Evolutionary conservation across 2,888 invertebrate genomes (phyloP).

Genomic region (Corythucha ciliata): DNA sequence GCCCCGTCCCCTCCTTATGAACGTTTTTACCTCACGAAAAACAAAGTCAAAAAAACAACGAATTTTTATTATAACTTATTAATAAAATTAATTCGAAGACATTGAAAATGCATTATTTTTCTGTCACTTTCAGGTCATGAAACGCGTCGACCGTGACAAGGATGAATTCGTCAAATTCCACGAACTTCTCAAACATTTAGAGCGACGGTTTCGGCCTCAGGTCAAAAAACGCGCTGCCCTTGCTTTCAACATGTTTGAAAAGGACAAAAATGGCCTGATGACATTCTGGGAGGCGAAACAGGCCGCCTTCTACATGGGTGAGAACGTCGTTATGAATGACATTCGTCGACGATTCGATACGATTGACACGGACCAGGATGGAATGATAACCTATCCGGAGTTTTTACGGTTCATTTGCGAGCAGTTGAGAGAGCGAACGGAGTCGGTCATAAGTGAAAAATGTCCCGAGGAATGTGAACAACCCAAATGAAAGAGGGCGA

Average conservation of each 20-base stretch:
- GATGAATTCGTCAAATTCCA: conserved; percentile 22
- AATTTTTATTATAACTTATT: neutral
- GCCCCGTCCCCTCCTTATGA: no score
- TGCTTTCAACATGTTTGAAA: conserved; percentile 26
- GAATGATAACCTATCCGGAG: conserved; percentile 2
- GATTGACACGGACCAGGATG: conserved; percentile 6
- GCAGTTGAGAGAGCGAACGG: neutral
- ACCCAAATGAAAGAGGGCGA: no score
- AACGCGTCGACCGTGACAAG: conserved; percentile 17
- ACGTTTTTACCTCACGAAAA: no score
- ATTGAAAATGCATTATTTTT: neutral
- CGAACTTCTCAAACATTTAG: conserved; percentile 22
- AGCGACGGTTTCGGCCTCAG: conserved; percentile 11
- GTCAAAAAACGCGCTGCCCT: conserved; percentile 2
- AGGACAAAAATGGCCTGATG: conserved; percentile 22
- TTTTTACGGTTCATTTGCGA: conserved; percentile 5
- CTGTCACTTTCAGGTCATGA: conserved; percentile 11
- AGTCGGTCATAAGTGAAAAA: no score
- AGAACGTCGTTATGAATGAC: neutral
- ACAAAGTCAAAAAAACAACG: neutral
- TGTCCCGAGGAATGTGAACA: no score
- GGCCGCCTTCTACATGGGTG: conserved; percentile 26
- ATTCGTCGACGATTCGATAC: neutral
- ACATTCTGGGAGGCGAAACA: conserved; percentile 22
- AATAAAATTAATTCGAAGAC: no score